phyloP scores from a whole-genome alignment of 2,888 invertebrate species.

The Aphidoletes aphidimyza region DNA sequence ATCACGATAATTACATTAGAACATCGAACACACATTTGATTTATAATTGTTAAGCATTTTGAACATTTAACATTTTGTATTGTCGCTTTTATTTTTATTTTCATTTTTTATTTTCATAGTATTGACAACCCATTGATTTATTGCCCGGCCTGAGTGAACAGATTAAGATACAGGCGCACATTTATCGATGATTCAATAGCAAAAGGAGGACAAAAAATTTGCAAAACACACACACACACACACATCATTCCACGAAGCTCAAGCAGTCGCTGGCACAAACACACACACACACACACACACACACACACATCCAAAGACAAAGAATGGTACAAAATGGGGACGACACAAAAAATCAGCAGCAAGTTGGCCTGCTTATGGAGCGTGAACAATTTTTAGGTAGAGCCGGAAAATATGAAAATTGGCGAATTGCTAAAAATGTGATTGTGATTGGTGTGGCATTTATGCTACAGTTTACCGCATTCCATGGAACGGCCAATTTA shows the following conservation, averaged over 20 bases:
- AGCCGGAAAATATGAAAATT: slow-evolving; percentile 73
- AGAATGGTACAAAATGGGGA: slow-evolving; percentile 28
- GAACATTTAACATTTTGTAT: background rate
- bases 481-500: slow-evolving; percentile 84
- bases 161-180: background rate
- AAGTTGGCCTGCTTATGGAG: slow-evolving; percentile 11
- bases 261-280: no score
- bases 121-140: background rate
- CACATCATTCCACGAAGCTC: no score
- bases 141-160: background rate
- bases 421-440: slow-evolving; percentile 86
- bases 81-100: background rate
- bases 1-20: background rate
- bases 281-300: no score
- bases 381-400: slow-evolving; percentile 58
- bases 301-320: background rate
- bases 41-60: background rate
- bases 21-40: background rate
- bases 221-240: no score
- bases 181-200: no score
- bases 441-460: slow-evolving; percentile 87
- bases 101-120: background rate
- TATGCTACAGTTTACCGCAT: slow-evolving; percentile 92
- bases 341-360: background rate
- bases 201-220: no score